Percentiles rank a stretch among this genome's conserved stretches.
Evolutionary conservation across 2,113 vertebrate species (phyloP).

Genomic region (Toxotes jaculatrix): DNA sequence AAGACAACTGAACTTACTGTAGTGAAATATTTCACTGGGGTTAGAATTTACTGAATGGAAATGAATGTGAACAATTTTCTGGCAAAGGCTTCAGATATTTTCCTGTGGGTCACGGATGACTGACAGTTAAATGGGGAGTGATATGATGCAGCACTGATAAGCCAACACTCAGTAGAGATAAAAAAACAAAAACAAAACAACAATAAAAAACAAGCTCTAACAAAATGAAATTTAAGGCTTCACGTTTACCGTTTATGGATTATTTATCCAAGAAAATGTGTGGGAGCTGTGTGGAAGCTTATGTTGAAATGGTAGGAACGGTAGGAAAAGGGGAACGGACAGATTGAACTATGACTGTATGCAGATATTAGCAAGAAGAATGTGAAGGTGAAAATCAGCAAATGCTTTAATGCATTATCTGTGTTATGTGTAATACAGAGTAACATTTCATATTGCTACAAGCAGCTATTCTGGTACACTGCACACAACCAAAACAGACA

Average conservation of each 20-base stretch:
- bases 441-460: conserved; percentile 6
- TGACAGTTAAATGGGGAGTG: conserved; percentile 1
- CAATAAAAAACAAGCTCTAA: background rate
- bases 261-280: background rate
- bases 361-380: background rate
- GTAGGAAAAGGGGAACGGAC: background rate
- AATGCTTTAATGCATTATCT: background rate
- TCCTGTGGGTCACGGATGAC: background rate
- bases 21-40: background rate
- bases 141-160: background rate
- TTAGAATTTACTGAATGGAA: background rate
- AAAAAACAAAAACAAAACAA: background rate
- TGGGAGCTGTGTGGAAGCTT: background rate
- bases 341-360: background rate
- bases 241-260: background rate
- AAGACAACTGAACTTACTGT: background rate
- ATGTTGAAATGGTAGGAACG: background rate
- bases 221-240: background rate
- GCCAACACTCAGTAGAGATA: background rate
- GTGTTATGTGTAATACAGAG: background rate
- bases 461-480: background rate
- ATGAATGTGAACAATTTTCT: background rate
- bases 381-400: background rate
- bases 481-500: conserved; percentile 14
- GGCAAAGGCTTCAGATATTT: conserved; percentile 1